These are phyloP conservation scores for Lampris incognitus DNA, from an alignment of 2,113 vertebrate species.

Conservation along the genomic window DNA sequence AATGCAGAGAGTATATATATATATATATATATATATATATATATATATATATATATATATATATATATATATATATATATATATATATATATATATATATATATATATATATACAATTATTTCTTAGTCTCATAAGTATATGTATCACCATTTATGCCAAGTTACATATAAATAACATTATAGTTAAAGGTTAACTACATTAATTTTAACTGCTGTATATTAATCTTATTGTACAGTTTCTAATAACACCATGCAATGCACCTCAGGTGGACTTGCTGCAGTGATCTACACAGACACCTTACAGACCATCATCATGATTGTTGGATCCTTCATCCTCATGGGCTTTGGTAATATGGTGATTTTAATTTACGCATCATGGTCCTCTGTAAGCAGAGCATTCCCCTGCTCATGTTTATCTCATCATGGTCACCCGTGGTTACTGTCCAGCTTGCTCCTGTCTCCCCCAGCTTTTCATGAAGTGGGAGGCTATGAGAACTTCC, in stretches of 20 bases:
- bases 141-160: too few relatives aligned
- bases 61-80: background rate
- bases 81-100: background rate
- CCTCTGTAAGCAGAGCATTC: background rate
- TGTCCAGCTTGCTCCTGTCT: background rate
- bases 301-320: constrained; percentile 93
- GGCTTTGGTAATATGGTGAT: constrained; percentile 86
- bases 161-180: too few relatives aligned
- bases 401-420: too few relatives aligned
- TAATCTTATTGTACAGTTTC: too few relatives aligned
- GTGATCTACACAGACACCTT: constrained; percentile 98
- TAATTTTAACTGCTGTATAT: background rate
- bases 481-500: constrained; percentile 87
- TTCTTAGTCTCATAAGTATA: too few relatives aligned
- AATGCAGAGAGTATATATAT: background rate
- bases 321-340: constrained; percentile 92
- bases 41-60: background rate
- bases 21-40: background rate
- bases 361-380: background rate
- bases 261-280: constrained; percentile 91
- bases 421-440: background rate
- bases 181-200: background rate
- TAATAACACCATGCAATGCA: background rate
- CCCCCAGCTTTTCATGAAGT: constrained; percentile 87
- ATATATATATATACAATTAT: background rate